These are phyloP conservation scores for Dreissena polymorpha DNA, from an alignment of 1,140 invertebrate species.

Conservation along the genomic window DNA sequence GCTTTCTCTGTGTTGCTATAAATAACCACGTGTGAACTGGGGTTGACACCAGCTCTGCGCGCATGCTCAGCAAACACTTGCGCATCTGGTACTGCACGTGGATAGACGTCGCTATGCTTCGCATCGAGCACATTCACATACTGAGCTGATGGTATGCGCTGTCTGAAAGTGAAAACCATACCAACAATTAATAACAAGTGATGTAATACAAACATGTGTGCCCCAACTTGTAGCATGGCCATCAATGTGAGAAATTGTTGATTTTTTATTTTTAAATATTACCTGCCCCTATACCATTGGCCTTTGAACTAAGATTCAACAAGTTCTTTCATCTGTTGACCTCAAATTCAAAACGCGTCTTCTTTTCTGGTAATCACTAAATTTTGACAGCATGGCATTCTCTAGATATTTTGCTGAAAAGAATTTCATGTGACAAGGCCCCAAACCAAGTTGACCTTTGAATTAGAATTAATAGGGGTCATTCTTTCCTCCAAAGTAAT, in stretches of 20 bases:
- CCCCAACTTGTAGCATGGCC: background rate
- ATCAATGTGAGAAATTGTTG: background rate
- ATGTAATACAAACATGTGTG: background rate
- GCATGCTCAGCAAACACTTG: slow-evolving; percentile 53
- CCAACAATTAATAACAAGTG: background rate
- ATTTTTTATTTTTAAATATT: background rate
- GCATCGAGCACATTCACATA: slow-evolving; percentile 60
- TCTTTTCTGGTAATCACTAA: too few species aligned
- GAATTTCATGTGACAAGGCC: too few species aligned
- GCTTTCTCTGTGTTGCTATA: slow-evolving; percentile 57
- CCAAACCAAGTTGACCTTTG: too few species aligned
- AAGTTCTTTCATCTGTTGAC: too few species aligned
- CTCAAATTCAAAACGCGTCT: too few species aligned
- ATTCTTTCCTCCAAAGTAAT: too few species aligned
- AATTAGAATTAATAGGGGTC: too few species aligned
- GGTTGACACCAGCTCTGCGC: slow-evolving; percentile 44
- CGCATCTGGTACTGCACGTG: slow-evolving; percentile 55
- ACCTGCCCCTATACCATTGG: too few species aligned
- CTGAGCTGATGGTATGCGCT: slow-evolving; percentile 61
- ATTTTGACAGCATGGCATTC: too few species aligned
- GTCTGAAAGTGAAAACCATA: slow-evolving; percentile 29
- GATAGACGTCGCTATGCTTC: slow-evolving; percentile 52
- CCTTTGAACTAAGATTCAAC: background rate
- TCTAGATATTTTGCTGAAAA: too few species aligned
- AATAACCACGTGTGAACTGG: slow-evolving; percentile 55